Base-by-base conservation (phyloP, 2,797 vertebrate genomes). In the Tokudaia tokunoshimensis region DNA sequence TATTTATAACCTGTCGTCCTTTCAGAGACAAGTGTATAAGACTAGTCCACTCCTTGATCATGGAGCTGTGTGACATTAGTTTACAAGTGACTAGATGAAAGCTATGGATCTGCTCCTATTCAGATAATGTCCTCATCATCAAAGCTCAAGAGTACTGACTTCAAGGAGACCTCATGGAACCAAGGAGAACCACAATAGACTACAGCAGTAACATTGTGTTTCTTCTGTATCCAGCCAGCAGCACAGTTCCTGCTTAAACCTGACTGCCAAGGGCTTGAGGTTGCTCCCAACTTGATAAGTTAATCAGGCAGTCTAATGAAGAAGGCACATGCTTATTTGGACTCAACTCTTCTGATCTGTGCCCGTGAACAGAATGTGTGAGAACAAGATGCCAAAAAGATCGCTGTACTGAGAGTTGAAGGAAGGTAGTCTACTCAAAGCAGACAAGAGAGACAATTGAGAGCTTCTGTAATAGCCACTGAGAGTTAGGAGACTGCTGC, bases 371-470 rank as follows among this genome's bases (percentile, higher is more conserved):
- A 92, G 70, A 90, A 78, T 84, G 2, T 89, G 75, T 87, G 88
- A 80, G 86, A 94, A 55, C 17, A 91, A 67, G 65, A 94, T 24
- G 84, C 97, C 87, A 94, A 95, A 96, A 83, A 74, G 92, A 83
- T 92, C 59, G 61, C 57, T 72, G 34, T 44, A 52, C 65, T 83
- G 57, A 78, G 92, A 67, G 37, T 50, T 85, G 88, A 96, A 67
- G 83, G 57, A 94, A 74, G 72, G 55, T 26, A 89, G 80, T 83
- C 31, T 57, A 17, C 91, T 50, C n/a, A 37, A 65, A 74, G 59
- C 76, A 59, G 83, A 61, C 29, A 17, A 41, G 80, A 74, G 41
- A 74, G 41, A 83, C 31, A 41, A 4, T 47, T 15, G 55, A 92
- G 82, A 65, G 34, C 20, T 14, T 17, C n/a, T 3, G 47, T 0